These are phyloP conservation scores for Athalia cordata DNA, from an alignment of 2,888 invertebrate species.

Conservation along the genomic window DNA sequence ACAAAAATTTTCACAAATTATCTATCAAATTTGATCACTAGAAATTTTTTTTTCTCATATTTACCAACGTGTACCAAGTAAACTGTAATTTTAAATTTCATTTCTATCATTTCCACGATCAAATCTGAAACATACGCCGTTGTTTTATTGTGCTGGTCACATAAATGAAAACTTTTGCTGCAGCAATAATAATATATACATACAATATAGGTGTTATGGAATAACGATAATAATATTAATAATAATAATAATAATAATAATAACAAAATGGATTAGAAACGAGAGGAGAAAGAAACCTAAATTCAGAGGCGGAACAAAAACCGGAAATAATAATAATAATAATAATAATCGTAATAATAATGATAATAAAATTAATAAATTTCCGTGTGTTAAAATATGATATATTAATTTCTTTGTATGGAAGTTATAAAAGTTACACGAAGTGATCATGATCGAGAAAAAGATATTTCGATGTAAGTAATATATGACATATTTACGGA, in stretches of 20 bases:
- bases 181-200: slow-evolving; percentile 73
- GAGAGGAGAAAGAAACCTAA: slow-evolving; percentile 38
- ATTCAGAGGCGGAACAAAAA: slow-evolving; percentile 44
- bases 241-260: slow-evolving; percentile 34
- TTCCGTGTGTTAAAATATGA: slow-evolving; percentile 13
- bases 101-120: neutral
- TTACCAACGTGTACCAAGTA: slow-evolving; percentile 23
- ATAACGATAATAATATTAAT: slow-evolving; percentile 28
- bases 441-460: no score
- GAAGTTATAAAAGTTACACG: slow-evolving; percentile 16
- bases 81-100: slow-evolving; percentile 1
- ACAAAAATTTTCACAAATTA: slow-evolving; percentile 15
- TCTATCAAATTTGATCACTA: neutral
- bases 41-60: neutral
- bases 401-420: slow-evolving; percentile 19
- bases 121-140: slow-evolving; percentile 33
- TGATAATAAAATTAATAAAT: slow-evolving; percentile 65
- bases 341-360: slow-evolving; percentile 49
- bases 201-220: slow-evolving; percentile 45
- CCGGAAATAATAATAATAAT: slow-evolving; percentile 67
- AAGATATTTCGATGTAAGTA: no score
- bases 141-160: slow-evolving; percentile 51
- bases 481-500: slow-evolving; percentile 47
- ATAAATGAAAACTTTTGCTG: slow-evolving; percentile 69
- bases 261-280: neutral